Evolutionary conservation across 2,888 invertebrate species (phyloP), one percentile per base, ranked within the genome.

Genomic region (Caenorhabditis sulstoni): DNA sequence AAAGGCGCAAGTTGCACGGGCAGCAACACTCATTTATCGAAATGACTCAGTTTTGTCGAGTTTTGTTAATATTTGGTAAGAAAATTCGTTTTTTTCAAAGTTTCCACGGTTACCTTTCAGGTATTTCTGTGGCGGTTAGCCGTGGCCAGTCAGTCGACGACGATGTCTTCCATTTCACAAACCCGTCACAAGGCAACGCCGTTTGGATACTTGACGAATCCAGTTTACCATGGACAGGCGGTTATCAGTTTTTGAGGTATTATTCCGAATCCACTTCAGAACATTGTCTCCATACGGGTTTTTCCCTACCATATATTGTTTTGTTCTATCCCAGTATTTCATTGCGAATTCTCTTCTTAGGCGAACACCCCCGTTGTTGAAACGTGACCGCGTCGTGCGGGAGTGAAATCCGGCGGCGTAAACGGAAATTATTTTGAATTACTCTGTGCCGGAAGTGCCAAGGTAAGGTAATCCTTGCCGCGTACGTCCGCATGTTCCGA

Each of bases 181-280:
- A 81, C 47, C 81, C 73, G 4, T 59, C 68, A 11, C 70, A 80
- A 58, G 86, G 86, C 59, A 75, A 82, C 50, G 84, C 85, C 37
- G 83, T 81, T 9, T 86, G 86, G 86, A 81, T 83, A 22, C 71
- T 86, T 20, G 85, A 86, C 57, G 79, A 83, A 41, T 79, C 79
- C 1, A 79, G 67, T 68, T 66, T 87, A 52, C 87, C 87, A 35
- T 87, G 87, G 87, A 79, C 81, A 47, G 87, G 87, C n/a, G 85
- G 85, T 29, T 87, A 82, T 70, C 80, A 85, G 52, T 87, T 84
- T 80, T 74, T 87, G 47, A 82, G 85, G 87, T 87, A 29, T 29
- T 59, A 37, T 16, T 29, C 23, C 7, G n/a, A 8, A 29, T 16
- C 18, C 37, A 39, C 16, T 37, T 20, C 8, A 45, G 29, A 29